Evolutionary conservation across 2,888 invertebrate genomes (phyloP).

Genomic region (Thalpophila matura): DNA sequence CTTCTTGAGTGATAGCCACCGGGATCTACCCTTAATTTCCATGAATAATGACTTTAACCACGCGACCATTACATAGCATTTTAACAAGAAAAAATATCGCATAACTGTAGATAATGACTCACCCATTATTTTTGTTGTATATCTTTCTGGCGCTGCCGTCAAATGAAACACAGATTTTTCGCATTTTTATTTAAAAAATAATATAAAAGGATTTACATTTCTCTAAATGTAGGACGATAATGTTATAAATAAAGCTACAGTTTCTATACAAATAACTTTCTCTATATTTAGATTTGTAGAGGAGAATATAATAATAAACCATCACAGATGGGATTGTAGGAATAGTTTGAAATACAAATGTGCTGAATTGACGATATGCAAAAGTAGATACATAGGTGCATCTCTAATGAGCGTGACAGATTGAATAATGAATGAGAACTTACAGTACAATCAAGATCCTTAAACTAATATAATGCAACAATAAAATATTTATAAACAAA

Average conservation of each 20-base stretch:
- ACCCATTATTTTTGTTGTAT: conserved; percentile 64
- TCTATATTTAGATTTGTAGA: conserved; percentile 52
- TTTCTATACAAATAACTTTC: conserved; percentile 53
- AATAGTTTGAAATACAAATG: conserved; percentile 56
- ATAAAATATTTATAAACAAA: conserved; percentile 46
- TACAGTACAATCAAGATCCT: conserved; percentile 52
- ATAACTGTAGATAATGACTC: conserved; percentile 69
- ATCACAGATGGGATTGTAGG: conserved; percentile 59
- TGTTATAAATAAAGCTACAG: conserved; percentile 54
- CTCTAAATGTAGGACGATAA: conserved; percentile 38
- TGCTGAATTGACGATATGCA: conserved; percentile 63
- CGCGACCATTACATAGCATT: conserved; percentile 71
- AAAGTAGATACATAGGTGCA: conserved; percentile 64
- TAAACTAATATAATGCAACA: conserved; percentile 56
- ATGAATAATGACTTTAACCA: conserved; percentile 76
- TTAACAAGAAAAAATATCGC: conserved; percentile 69
- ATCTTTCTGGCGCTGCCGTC: conserved; percentile 55
- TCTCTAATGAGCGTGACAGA: conserved; percentile 60
- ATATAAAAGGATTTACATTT: conserved; percentile 71
- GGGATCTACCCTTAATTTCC: conserved; percentile 71
- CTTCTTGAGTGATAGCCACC: conserved; percentile 67
- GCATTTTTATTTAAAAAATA: conserved; percentile 80
- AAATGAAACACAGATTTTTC: conserved; percentile 82
- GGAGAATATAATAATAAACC: conserved; percentile 41
- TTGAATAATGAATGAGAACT: conserved; percentile 50